Percentiles rank a stretch among this genome's conserved stretches.
These are phyloP conservation scores for Antheraea pernyi DNA, from an alignment of 1,140 invertebrate genomes.

Conservation along the genomic window DNA sequence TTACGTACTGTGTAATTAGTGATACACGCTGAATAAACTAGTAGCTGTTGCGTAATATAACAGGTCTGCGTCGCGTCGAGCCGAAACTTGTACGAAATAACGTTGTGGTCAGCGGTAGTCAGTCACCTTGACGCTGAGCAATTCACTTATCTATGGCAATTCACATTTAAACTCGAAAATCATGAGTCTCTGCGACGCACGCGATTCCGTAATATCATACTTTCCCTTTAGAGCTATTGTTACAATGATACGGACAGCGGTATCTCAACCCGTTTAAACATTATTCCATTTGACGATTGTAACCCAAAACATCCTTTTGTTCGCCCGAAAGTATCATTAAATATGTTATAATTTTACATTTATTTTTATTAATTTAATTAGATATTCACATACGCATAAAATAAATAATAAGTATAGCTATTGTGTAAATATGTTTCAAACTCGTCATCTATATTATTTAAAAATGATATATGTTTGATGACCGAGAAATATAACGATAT, in stretches of 20 bases:
- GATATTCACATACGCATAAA: too few species aligned
- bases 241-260: slow-evolving; percentile 15
- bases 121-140: slow-evolving; percentile 51
- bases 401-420: too few species aligned
- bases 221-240: slow-evolving; percentile 42
- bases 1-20: background rate
- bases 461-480: too few species aligned
- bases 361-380: too few species aligned
- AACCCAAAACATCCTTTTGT: background rate
- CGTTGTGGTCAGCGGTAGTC: slow-evolving; percentile 24
- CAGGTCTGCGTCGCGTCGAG: slow-evolving; percentile 20
- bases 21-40: background rate
- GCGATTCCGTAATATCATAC: slow-evolving; percentile 46
- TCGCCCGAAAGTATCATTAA: background rate
- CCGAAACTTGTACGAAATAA: slow-evolving; percentile 23
- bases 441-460: too few species aligned
- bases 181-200: slow-evolving; percentile 25
- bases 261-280: slow-evolving; percentile 16
- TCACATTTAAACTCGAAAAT: slow-evolving; percentile 27
- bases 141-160: slow-evolving; percentile 15
- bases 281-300: slow-evolving; percentile 7
- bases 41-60: slow-evolving; percentile 32
- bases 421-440: too few species aligned
- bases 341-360: too few species aligned
- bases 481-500: too few species aligned